Evolutionary conservation across 2,888 invertebrate genomes (phyloP).

Genomic region (Polymixis flavicincta): DNA sequence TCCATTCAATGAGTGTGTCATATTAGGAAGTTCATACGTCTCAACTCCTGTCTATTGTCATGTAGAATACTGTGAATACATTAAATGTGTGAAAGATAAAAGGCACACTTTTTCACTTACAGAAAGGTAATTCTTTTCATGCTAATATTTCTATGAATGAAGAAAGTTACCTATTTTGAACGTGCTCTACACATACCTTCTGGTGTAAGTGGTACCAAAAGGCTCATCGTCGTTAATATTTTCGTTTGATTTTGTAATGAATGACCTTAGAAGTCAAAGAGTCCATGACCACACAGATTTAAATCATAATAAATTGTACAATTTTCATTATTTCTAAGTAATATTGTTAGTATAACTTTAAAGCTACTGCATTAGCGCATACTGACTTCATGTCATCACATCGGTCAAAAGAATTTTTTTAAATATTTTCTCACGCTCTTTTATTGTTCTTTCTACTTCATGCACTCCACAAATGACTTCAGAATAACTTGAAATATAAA

Average conservation of each 20-base stretch:
- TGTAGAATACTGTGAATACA: slow-evolving; percentile 51
- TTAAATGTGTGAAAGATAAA: slow-evolving; percentile 15
- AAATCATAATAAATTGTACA: background rate
- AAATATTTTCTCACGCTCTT: slow-evolving; percentile 55
- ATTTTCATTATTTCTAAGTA: background rate
- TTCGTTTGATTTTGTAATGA: background rate
- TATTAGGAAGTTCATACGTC: slow-evolving; percentile 47
- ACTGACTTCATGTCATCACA: slow-evolving; percentile 31
- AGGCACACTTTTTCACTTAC: slow-evolving; percentile 10
- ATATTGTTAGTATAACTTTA: slow-evolving; percentile 20
- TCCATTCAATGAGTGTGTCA: slow-evolving; percentile 48
- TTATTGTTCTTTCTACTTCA: slow-evolving; percentile 46
- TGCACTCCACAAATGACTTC: slow-evolving; percentile 20
- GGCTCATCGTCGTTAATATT: background rate
- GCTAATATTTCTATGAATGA: slow-evolving; percentile 18
- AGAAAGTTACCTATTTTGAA: background rate
- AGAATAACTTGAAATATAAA: slow-evolving; percentile 10
- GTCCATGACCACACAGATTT: slow-evolving; percentile 18
- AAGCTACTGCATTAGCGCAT: slow-evolving; percentile 12
- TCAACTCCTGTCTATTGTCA: slow-evolving; percentile 38
- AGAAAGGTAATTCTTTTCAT: slow-evolving; percentile 11
- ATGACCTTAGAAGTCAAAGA: slow-evolving; percentile 11
- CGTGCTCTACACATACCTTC: background rate
- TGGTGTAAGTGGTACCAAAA: background rate
- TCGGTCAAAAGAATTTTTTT: slow-evolving; percentile 35